Base-by-base conservation (phyloP, 2,888 invertebrate genomes). In the Pediacus dermestoides region DNA sequence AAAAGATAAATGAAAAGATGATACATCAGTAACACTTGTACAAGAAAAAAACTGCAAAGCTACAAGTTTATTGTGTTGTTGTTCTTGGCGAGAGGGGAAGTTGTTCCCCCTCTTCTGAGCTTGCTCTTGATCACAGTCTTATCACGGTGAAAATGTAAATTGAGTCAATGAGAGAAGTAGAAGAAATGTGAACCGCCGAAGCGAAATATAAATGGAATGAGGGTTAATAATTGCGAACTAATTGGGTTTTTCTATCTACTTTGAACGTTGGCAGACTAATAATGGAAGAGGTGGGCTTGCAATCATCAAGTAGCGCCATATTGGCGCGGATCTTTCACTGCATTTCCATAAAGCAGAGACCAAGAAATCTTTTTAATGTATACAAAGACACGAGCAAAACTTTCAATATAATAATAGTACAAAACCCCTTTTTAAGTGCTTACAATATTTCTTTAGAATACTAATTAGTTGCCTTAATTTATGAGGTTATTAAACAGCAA, bases 321-420 rank as follows among this genome's bases (percentile, higher is more conserved):
- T 9, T 9, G 8, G 8, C 3, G 3, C n/a, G 10, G 23, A 23
- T 42, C 39, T 44, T 32, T 42, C 36, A 35, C 38, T 48, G 36
- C 42, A 12, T 37, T 44, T 34, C 31, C 34, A 42, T 39, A 42
- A 48, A 44, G n/a, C n/a, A n/a, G n/a, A n/a, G 38, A 33, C 34
- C 37, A 41, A 46, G 49, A 46, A 49, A 52, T 52, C 48, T 49
- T 41, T 44, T 44, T 50, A 50, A 47, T 42, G 39, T 47, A 49
- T 49, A 49, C 49, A 52, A 46, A 52, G 46, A 42, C 46, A 44
- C 42, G 44, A 38, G 37, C 35, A 23, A 35, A 3, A 4, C 18
- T 18, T n/a, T n/a, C n/a, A n/a, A n/a, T n/a, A n/a, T n/a, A n/a
- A n/a, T n/a, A n/a, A n/a, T n/a, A n/a, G n/a, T n/a, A n/a, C n/a